These are phyloP conservation scores for Cyprinella venusta DNA, from an alignment of 2,797 vertebrate genomes.

Conservation along the genomic window DNA sequence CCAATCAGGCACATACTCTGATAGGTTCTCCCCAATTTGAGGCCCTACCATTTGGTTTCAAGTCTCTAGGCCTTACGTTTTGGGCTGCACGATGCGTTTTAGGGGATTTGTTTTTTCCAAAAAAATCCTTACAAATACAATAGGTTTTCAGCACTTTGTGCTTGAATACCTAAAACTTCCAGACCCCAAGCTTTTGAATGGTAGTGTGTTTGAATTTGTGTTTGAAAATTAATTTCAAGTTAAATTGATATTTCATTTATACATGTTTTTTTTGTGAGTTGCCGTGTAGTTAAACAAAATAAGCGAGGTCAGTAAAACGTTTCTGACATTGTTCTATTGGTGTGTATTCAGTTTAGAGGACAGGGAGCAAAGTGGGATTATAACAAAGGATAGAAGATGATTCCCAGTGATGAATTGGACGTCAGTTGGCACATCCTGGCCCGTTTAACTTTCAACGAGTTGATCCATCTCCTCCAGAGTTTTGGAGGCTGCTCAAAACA, in stretches of 20 bases:
- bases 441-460: slow-evolving; percentile 55
- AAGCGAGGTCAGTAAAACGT: slow-evolving; percentile 34
- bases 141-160: no score
- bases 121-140: no score
- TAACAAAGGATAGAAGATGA: slow-evolving; percentile 40
- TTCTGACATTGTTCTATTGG: background rate
- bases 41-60: no score
- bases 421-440: slow-evolving; percentile 49
- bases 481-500: slow-evolving; percentile 49
- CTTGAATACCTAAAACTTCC: no score
- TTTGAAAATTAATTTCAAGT: background rate
- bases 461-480: slow-evolving; percentile 59
- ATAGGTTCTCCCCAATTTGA: no score
- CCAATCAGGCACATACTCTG: no score
- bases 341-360: slow-evolving; percentile 32
- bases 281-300: background rate
- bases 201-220: background rate
- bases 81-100: no score
- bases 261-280: background rate
- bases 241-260: background rate
- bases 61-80: no score
- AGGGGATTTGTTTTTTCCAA: no score
- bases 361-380: slow-evolving; percentile 34
- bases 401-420: slow-evolving; percentile 55
- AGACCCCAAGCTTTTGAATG: background rate